Base-by-base conservation (phyloP, 2,797 vertebrate species). In the Coregonus suidteri region DNA sequence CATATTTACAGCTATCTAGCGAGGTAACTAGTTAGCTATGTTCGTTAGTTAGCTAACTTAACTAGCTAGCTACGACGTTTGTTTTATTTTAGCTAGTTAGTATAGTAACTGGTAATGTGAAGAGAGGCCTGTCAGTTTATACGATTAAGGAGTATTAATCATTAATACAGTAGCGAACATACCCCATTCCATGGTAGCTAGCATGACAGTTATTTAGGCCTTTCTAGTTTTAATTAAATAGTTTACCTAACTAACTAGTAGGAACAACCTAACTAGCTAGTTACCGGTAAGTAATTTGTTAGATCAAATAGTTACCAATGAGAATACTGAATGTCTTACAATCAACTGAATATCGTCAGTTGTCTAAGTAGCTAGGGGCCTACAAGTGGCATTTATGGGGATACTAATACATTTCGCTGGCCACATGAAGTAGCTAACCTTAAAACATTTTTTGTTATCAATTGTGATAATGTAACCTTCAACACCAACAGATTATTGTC, bases 401-500 rank as follows among this genome's bases (percentile, higher is more conserved):
- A 25, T 64, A 25, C 25, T 25, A 25, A 25, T 25, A 3, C 20
- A 64, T 64, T 64, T 25, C 20, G 20, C 59, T 64, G 9, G 59
- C 9, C n/a, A 62, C 59, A 25, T 64, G n/a, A 47, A 11, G 41
- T 47, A 47, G 41, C 41, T 64, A 64, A 20, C 20, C 59, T 20
- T 11, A 7, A 7, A 25, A 20, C 18, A 30, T 25, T 6, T 7
- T 53, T 53, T 53, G 16, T 34, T 35, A 67, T 35, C 15, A 2
- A 34, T 67, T 15, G 65, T 67, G 65, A 67, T 34, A 11, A 35
- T 65, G 15, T 11, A 34, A 37, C 53, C 37, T 6, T 56, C 74
- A 83, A 83, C 20, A 1, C 69, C 71, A 41, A 66, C 85, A 96
- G 95, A 95, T 79, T 95, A 91, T 86, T 81, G 91, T 84, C 92